Evolutionary conservation across 2,113 vertebrate genomes (phyloP).

Genomic region (Dasypus novemcinctus): DNA sequence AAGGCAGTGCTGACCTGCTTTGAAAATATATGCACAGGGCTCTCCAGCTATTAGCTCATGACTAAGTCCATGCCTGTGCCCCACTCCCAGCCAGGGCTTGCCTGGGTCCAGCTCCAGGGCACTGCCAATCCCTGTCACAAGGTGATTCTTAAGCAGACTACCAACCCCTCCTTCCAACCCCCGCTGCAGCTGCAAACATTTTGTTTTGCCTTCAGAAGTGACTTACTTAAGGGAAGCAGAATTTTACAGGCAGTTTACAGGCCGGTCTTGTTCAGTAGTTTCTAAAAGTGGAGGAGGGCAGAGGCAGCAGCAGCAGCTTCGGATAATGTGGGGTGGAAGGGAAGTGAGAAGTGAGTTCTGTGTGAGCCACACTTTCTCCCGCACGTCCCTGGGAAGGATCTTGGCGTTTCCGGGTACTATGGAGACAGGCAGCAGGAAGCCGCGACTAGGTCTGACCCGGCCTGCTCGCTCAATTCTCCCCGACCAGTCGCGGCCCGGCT

Average conservation of each 20-base stretch:
- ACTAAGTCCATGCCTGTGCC: background rate
- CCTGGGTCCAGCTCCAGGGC: slow-evolving; percentile 29
- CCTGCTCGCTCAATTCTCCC: background rate
- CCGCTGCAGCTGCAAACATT: slow-evolving; percentile 69
- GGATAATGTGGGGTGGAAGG: background rate
- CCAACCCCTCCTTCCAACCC: slow-evolving; percentile 24
- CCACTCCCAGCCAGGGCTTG: slow-evolving; percentile 1
- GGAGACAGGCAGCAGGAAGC: background rate
- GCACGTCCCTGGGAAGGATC: background rate
- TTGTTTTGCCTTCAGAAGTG: slow-evolving; percentile 70
- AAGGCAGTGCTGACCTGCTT: background rate
- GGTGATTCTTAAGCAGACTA: slow-evolving; percentile 41
- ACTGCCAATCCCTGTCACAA: slow-evolving; percentile 36
- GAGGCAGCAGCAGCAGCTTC: background rate
- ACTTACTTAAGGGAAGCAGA: slow-evolving; percentile 71
- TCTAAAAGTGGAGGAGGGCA: slow-evolving; percentile 50
- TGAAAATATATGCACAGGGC: background rate
- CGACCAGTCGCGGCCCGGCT: background rate
- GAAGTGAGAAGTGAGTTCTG: slow-evolving; percentile 47
- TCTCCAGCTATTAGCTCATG: background rate
- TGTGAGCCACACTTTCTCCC: background rate
- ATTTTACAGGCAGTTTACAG: slow-evolving; percentile 76
- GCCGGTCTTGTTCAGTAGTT: slow-evolving; percentile 73
- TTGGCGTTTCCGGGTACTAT: background rate
- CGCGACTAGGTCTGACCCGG: background rate